Base-by-base conservation (phyloP, 2,888 invertebrate species). In the Caenorhabditis becei region DNA sequence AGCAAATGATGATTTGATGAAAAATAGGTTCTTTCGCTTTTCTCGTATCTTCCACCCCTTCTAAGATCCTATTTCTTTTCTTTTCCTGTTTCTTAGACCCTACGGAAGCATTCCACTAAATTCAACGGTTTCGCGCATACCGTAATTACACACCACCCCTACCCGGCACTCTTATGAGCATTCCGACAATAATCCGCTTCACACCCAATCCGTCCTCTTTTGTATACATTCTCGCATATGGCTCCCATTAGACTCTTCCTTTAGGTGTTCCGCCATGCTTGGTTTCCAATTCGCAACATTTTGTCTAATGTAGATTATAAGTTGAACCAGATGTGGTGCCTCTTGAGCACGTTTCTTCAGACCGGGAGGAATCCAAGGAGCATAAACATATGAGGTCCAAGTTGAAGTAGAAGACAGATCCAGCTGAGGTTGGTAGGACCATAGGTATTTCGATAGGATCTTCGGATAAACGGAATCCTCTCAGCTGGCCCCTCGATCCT, bases 1-100 rank as follows among this genome's bases (percentile, higher is more conserved):
- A 26, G 24, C 37, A 54, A 71, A 62, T 62, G 71, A 44, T 71
- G 71, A 71, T 71, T 62, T 41, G 62, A 71, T 71, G 71, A 71
- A 28, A 62, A 62, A 71, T 71, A 18, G 59, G 7, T 14, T 23
- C 8, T 20, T 14, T 56, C 28, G 8, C 23, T 7, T 41, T 41
- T 41, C 41, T 14, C 7, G 7, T 41, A 5, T 41, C 5, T 23
- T 23, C 14, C 41, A 2, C 14, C 41, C 41, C 2, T 65, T 28
- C 8, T 65, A n/a, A 7, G 14, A 11, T n/a, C 37, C 8, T 26
- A 24, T 11, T 14, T 51, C 18, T 32, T 1, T 56, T n/a, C n/a
- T n/a, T n/a, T n/a, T n/a, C n/a, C n/a, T n/a, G n/a, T n/a, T n/a
- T n/a, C n/a, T n/a, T n/a, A n/a, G n/a, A n/a, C n/a, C n/a, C n/a